Evolutionary conservation across 2,888 invertebrate genomes (phyloP).

Genomic region (Lymantria dispar): DNA sequence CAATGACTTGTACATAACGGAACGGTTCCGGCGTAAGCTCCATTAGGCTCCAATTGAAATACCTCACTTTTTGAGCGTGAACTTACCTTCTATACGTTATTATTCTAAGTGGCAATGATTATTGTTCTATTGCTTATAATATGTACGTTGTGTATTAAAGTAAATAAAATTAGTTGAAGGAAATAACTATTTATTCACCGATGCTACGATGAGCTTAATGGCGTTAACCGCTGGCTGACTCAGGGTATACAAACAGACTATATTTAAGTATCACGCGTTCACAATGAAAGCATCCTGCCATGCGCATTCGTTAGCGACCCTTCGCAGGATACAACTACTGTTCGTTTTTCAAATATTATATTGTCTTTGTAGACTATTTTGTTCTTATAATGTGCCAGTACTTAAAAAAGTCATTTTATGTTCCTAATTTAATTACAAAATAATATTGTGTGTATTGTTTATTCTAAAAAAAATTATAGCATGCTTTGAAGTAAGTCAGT

Average conservation of each 20-base stretch:
- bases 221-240: slow-evolving; percentile 44
- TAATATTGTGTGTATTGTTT: no score
- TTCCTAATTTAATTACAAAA: not conserved
- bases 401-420: not conserved
- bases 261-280: slow-evolving; percentile 36
- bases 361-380: not conserved
- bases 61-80: no score
- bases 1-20: no score
- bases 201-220: slow-evolving; percentile 3
- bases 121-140: no score
- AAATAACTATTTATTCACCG: not conserved
- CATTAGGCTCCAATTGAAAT: no score
- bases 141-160: no score
- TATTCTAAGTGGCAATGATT: no score
- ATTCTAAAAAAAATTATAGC: no score
- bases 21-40: no score
- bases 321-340: not conserved
- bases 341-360: not conserved
- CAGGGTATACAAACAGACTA: slow-evolving; percentile 36
- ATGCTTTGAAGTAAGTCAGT: no score
- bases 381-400: not conserved
- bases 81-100: no score
- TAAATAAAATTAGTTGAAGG: no score
- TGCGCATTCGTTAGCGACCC: slow-evolving; percentile 11
- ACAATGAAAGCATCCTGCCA: slow-evolving; percentile 39